A percentile compares a stretch with the other conserved stretches of the same genome.
These are phyloP conservation scores for Pluvialis apricaria DNA, from an alignment of 2,113 vertebrate genomes.

Conservation along the genomic window DNA sequence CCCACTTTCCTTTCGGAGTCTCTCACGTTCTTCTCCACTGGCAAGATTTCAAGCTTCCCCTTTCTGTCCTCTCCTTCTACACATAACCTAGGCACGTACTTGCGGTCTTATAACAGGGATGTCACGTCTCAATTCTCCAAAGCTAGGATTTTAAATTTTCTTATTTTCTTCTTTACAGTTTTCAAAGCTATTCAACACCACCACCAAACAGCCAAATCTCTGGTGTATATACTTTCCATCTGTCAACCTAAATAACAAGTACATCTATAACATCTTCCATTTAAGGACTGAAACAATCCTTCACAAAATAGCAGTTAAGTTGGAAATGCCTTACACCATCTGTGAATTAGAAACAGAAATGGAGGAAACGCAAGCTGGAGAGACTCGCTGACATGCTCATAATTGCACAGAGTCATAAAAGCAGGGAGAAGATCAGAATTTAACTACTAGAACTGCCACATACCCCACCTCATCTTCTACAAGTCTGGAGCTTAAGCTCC, in stretches of 20 bases:
- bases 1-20: background rate
- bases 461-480: background rate
- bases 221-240: background rate
- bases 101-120: accelerated
- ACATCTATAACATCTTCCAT: background rate
- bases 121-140: background rate
- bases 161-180: background rate
- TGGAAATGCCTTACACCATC: slow-evolving; percentile 15
- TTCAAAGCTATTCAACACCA: background rate
- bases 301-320: background rate
- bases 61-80: background rate
- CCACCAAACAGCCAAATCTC: background rate
- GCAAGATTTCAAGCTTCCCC: background rate
- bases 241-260: background rate
- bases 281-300: background rate
- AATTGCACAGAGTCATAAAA: background rate
- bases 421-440: background rate
- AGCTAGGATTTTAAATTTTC: background rate
- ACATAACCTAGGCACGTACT: background rate
- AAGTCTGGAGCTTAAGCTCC: background rate
- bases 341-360: background rate
- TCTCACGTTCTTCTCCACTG: background rate
- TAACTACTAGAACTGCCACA: background rate
- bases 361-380: background rate
- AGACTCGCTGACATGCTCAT: background rate